These are phyloP conservation scores for Phasianus colchicus DNA, from an alignment of 2,113 vertebrate genomes.

Conservation along the genomic window DNA sequence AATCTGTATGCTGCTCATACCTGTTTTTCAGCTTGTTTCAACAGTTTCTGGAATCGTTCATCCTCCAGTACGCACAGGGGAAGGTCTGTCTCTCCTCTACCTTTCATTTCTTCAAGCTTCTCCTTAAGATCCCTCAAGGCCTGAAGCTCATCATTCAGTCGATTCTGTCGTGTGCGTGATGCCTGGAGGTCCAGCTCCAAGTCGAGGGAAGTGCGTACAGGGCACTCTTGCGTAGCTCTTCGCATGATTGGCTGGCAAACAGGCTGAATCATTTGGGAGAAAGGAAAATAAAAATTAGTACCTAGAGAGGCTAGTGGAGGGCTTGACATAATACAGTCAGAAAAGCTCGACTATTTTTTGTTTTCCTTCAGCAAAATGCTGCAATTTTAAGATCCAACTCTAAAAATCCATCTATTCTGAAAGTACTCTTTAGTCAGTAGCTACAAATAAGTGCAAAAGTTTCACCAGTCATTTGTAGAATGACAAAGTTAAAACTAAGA, in stretches of 20 bases:
- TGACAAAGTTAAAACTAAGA: background rate
- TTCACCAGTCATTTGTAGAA: background rate
- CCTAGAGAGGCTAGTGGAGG: background rate
- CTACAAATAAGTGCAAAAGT: background rate
- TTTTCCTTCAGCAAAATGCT: background rate
- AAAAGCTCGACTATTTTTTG: background rate
- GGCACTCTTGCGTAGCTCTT: constrained; percentile 66
- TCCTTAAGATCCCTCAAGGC: constrained; percentile 79
- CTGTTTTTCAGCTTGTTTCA: constrained; percentile 85
- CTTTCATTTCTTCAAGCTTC: constrained; percentile 83
- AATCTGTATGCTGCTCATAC: constrained; percentile 38
- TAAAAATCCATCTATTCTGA: background rate
- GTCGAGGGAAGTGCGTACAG: constrained; percentile 84
- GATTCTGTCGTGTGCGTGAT: constrained; percentile 81
- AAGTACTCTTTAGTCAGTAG: background rate
- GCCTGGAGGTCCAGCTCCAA: constrained; percentile 89
- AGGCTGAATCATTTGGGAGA: constrained; percentile 53
- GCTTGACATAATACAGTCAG: background rate
- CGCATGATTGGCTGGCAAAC: constrained; percentile 75
- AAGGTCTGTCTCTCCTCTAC: constrained; percentile 78
- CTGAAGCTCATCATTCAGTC: constrained; percentile 85
- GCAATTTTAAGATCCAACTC: background rate
- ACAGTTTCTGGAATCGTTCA: constrained; percentile 82
- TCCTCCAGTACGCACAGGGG: constrained; percentile 80
- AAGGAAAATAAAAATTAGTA: background rate